Base-by-base conservation (phyloP, 92 coral and sea anemone species). In the Heteractis magnifica region DNA sequence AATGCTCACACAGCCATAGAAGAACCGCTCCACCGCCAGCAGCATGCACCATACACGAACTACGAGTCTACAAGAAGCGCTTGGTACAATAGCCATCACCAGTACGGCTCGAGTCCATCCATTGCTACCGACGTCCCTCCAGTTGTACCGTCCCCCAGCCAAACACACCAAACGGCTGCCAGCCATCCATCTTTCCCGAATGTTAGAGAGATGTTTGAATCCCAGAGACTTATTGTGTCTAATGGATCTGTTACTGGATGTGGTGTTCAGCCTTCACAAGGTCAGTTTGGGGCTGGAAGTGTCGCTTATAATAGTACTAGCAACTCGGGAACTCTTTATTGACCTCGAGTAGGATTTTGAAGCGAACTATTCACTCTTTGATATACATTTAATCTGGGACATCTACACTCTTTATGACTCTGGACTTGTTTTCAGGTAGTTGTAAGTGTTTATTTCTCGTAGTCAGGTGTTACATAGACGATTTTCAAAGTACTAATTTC, bases 141-240 rank as follows among this genome's bases (percentile, higher is more conserved):
- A 79, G 85, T 76, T 60, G 88, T 60, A 56, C 86, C 80, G 53
- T 86, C 51, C 85, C 93, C 20, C 79, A 77, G 19, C 23, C 93
- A 62, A 88, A 83, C 83, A 56, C 88, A 19, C 83, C 86, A 83
- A 86, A 52, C 84, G 79, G 82, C 85, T 79, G 89, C 87, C 13
- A 74, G 41, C 79, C 88, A 89, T 48, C 76, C 90, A 44, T 53
- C 79, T 10, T 97, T 97, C 76, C 99, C 99, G 0, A 97, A 97
- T 80, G 99, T 97, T 51, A 89, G 99, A 71, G 99, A 97, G 86
- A 97, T 97, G 99, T 97, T 97, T 82, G 99, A 97, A 56, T 95
- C 99, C 14, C 99, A 97, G 87, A 88, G 98, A 73, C 89, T 97
- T 51, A 64, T 94, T 21, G 97, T 90, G 77, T 87, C 98, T 6